phyloP scores from a whole-genome alignment of 2,888 invertebrate genomes.

The Lasioglossum vierecki region DNA sequence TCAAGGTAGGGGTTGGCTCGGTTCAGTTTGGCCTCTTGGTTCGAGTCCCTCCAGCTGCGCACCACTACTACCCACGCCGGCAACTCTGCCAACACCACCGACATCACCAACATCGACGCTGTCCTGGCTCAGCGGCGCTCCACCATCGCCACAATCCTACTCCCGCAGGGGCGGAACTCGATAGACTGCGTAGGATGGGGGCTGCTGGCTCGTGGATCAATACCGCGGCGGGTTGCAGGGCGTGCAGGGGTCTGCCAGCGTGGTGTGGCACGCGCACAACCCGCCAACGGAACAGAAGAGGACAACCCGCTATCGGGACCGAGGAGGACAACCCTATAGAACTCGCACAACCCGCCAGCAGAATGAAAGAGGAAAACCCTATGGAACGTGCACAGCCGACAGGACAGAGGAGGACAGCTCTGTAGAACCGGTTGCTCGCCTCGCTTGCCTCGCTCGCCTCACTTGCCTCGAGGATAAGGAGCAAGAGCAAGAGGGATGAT shows the following conservation, averaged over 20 bases:
- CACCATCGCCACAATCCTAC: constrained; percentile 55
- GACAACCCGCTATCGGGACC: constrained; percentile 18
- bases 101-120: constrained; percentile 14
- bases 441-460: background rate
- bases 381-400: constrained; percentile 68
- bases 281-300: constrained; percentile 42
- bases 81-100: background rate
- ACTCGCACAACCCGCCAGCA: background rate
- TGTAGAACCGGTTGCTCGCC: constrained; percentile 28
- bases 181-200: constrained; percentile 54
- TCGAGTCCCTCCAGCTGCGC: constrained; percentile 62
- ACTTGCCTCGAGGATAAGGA: background rate
- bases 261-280: constrained; percentile 70
- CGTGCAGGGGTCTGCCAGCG: constrained; percentile 57
- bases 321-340: constrained; percentile 33
- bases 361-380: constrained; percentile 9
- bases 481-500: constrained; percentile 51
- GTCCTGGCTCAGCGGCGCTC: constrained; percentile 32
- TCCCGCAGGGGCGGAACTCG: constrained; percentile 64
- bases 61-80: constrained; percentile 39
- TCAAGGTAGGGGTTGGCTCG: constrained; percentile 65
- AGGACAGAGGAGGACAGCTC: background rate
- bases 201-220: constrained; percentile 72
- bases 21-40: constrained; percentile 72
- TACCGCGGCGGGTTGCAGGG: constrained; percentile 69